These are phyloP conservation scores for Muscicapa striata DNA, from an alignment of 2,797 vertebrate genomes.

Conservation along the genomic window DNA sequence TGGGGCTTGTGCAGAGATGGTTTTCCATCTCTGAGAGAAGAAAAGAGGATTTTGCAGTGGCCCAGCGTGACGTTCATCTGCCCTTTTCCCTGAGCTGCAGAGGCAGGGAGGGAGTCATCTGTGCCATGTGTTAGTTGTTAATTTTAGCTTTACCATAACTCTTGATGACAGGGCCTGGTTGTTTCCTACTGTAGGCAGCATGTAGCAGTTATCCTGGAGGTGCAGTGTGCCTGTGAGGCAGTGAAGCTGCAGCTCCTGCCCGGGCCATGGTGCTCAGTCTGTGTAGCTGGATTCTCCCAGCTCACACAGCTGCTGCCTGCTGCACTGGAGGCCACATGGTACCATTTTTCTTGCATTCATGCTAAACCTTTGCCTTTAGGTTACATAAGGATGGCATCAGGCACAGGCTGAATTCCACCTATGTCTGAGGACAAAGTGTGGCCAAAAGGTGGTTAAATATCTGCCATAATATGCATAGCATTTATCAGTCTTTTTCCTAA, in stretches of 20 bases:
- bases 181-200: slow-evolving; percentile 59
- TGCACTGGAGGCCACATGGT: not conserved
- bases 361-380: not conserved
- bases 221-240: not conserved
- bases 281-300: not conserved
- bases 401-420: not conserved
- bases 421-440: not conserved
- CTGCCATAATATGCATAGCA: accelerated
- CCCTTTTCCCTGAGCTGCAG: not conserved
- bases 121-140: slow-evolving; percentile 63
- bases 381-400: not conserved
- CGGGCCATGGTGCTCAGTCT: not conserved
- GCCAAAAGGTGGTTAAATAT: not conserved
- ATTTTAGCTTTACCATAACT: slow-evolving; percentile 61
- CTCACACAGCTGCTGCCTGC: not conserved
- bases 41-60: not conserved
- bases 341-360: not conserved
- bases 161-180: slow-evolving; percentile 53
- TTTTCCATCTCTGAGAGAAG: not conserved
- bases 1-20: not conserved
- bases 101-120: slow-evolving; percentile 41
- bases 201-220: slow-evolving; percentile 54
- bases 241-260: slow-evolving; percentile 5
- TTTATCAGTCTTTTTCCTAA: not conserved
- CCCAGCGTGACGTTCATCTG: accelerated